Base-by-base conservation (phyloP, 2,888 invertebrate species). In the Phanerotoma sp. region DNA sequence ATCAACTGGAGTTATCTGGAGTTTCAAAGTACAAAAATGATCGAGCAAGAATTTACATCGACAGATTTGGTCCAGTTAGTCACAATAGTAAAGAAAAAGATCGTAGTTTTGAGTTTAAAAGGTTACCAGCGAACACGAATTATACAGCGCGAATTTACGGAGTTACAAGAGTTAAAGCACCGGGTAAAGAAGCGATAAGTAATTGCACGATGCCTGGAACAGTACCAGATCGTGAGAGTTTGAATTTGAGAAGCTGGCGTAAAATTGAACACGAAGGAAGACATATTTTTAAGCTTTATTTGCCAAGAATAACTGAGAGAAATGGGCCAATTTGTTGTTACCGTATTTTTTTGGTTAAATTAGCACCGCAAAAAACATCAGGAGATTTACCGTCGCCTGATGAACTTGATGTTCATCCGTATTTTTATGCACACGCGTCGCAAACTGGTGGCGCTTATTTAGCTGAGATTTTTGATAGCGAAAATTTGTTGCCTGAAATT, bases 241-340 rank as follows among this genome's bases (percentile, higher is more conserved):
- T 87, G 53, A 83, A 84, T 6, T 77, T 82, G 33, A 82, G 82
- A 22, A 77, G 80, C 33, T 87, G 87, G 85, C 79, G 81, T 20
- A 85, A 85, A 68, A 79, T 86, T 33, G 82, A 83, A 57, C 83
- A 82, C 33, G 80, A 84, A 47, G 86, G 86, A 18, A 84, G 83
- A 65, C 88, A 86, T 78, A 81, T 91, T 66, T 87, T 92, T 64
- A 88, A 89, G 68, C 78, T 93, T 64, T 83, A 84, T 62, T 75
- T 93, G 63, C 91, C 91, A 1, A 81, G 88, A 61, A 82, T 93
- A 30, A 87, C 91, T 0, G 92, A 94, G 72, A 80, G 93, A 51
- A 93, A 93, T 67, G 94, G 94, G 1, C 88, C 88, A 0, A 91
- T 94, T 64, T 93, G 93, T 75, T 94, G 93, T 68, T 91, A 91